A percentile compares a stretch with the other conserved stretches of the same genome.
Conservation (phyloP, 2,797 vertebrate species). For the Brotogeris chrysoptera region DNA sequence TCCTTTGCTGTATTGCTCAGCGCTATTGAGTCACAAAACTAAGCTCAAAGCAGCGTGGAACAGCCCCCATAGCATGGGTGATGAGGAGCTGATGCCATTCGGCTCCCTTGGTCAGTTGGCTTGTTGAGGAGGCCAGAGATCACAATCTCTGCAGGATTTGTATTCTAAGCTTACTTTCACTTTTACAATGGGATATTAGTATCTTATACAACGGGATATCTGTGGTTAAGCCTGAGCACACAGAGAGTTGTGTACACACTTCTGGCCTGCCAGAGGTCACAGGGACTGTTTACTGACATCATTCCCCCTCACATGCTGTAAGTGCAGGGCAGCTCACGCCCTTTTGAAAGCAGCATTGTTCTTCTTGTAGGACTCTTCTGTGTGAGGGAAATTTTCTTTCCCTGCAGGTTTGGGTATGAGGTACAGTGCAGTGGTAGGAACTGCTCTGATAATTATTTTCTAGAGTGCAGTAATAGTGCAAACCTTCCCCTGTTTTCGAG, state of each 20-base stretch:
- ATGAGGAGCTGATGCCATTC: accelerated
- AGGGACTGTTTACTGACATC: accelerated
- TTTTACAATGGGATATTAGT: neutral
- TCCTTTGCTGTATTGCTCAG: accelerated
- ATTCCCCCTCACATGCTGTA: accelerated
- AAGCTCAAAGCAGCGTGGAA: neutral
- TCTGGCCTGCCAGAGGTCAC: neutral
- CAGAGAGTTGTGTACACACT: neutral
- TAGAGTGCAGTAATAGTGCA: neutral
- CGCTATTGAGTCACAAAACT: neutral
- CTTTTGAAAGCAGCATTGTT: accelerated
- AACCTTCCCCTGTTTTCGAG: neutral
- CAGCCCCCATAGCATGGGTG: neutral
- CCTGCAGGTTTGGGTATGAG: neutral
- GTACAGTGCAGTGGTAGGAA: neutral
- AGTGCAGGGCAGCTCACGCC: accelerated
- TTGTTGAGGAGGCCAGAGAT: neutral
- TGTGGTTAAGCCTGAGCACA: neutral
- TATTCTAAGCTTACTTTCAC: neutral
- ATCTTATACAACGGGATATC: neutral
- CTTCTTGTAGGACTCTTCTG: neutral
- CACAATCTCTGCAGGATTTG: neutral
- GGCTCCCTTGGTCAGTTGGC: neutral
- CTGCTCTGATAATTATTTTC: accelerated
- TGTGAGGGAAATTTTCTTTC: neutral